Evolutionary conservation across 1,140 invertebrate species (phyloP), one percentile per base, ranked within the genome.

Genomic region (Panagrolaimus sp.): DNA sequence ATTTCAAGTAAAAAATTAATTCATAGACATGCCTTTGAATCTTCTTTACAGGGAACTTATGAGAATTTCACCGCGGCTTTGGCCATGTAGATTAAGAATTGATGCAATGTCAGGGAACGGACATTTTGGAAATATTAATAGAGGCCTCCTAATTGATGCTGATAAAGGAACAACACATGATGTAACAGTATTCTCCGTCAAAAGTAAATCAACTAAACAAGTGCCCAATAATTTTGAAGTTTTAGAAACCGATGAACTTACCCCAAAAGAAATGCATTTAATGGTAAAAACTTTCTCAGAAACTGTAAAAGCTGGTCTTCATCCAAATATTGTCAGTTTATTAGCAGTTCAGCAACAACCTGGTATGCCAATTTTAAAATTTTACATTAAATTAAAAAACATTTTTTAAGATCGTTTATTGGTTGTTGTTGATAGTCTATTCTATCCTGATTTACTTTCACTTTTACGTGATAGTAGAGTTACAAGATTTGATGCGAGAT

Each of bases 1-100:
- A 21, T n/a, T 58, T 26, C 52, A 58, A 58, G 52, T 58, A 58
- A 58, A n/a, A 58, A 21, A 26, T 58, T 58, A 26, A 24, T 1
- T n/a, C n/a, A n/a, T n/a, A n/a, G n/a, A n/a, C n/a, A n/a, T n/a
- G n/a, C n/a, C n/a, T n/a, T n/a, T n/a, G 28, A 58, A 58, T 21
- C 21, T 21, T 21, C 17, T 58, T 58, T 58, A 21, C 17, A 58
- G 52, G 17, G 21, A 58, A 21, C 21, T 58, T 21, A 28, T 58
- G 28, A 21, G 28, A 58, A 58, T 21, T 21, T 21, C 52, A 21
- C 52, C 52, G 14, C 28, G 52, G 10, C 28, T 58, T 21, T 58
- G 52, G 52, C 52, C 52, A 12, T 58, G 17, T 58, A 12, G 52
- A 26, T 58, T 58, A 28, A 21, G 52, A n/a, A 58, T 58, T 58